These are phyloP conservation scores for human DNA, from an alignment of 2,113 vertebrate genomes.

Conservation along the genomic window DNA sequence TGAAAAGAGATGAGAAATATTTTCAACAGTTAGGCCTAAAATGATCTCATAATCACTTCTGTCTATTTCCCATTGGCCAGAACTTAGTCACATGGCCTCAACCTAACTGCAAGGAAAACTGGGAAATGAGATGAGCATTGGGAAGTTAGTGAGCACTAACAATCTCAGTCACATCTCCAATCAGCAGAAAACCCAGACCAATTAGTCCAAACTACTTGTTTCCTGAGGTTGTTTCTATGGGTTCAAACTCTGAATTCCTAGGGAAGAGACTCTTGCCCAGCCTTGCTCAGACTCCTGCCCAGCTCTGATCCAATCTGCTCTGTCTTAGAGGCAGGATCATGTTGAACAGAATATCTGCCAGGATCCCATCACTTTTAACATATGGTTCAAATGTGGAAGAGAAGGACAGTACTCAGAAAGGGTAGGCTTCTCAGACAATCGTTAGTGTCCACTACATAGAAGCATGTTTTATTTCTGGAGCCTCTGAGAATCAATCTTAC, in stretches of 20 bases:
- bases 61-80: not conserved
- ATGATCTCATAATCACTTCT: not conserved
- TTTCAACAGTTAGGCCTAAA: not conserved
- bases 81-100: not conserved
- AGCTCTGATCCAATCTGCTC: not conserved
- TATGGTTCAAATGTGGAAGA: not conserved
- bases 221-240: not conserved
- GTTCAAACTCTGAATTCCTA: not conserved
- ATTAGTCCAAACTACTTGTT: not conserved
- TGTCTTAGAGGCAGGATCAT: not conserved
- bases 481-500: not conserved
- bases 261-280: not conserved
- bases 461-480: constrained; percentile 17
- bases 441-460: not conserved
- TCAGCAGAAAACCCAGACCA: not conserved
- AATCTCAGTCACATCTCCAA: not conserved
- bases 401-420: not conserved
- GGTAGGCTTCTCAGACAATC: not conserved
- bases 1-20: not conserved
- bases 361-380: not conserved
- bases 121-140: not conserved
- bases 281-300: not conserved
- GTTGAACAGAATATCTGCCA: not conserved
- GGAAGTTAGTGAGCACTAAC: not conserved
- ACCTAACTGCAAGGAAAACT: not conserved